Evolutionary conservation across 2,113 vertebrate species (phyloP), one percentile per base, ranked within the genome.

Genomic region (Raja brachyura): DNA sequence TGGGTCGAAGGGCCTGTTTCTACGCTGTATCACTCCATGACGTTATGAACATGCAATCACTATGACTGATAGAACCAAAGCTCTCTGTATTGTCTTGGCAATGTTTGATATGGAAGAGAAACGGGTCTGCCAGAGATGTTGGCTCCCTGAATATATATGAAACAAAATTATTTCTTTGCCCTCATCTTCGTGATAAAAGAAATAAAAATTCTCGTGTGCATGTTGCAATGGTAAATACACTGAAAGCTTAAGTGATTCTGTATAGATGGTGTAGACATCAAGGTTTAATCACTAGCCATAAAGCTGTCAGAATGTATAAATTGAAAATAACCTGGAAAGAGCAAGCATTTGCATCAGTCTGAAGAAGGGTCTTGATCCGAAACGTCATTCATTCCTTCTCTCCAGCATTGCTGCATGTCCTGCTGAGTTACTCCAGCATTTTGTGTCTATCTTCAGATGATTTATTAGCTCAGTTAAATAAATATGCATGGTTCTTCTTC

Each of bases 391-490:
- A 48, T 48, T 48, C 39, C 39, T 48, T 48, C 39, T 48, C 39
- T 48, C 39, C 39, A 3, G 39, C 39, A 3, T 1, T 48, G 39
- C 39, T 48, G 39, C 39, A 0, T 48, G 39, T 48, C 39, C 39
- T 3, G 39, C 39, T 48, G 39, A 48, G 39, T 48, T 48, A 48
- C 39, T 48, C 39, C 39, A 48, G 39, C 39, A 48, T 48, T 48
- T 48, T 48, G 39, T 48, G 39, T 48, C 39, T 48, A 48, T 48
- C 39, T 48, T 48, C 39, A 14, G 59, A 63, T 31, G 59, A 88
- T 63, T 88, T n/a, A 88, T 16, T 63, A 66, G 13, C 63, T 88
- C 16, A 88, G 83, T 28, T 88, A 88, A 88, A 88, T 86, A 88
- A 88, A 63, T 88, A 63, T 18, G 6, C 8, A 13, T 6, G 31